Evolutionary conservation across 2,797 vertebrate genomes (phyloP).

Genomic region (Echiichthys vipera): DNA sequence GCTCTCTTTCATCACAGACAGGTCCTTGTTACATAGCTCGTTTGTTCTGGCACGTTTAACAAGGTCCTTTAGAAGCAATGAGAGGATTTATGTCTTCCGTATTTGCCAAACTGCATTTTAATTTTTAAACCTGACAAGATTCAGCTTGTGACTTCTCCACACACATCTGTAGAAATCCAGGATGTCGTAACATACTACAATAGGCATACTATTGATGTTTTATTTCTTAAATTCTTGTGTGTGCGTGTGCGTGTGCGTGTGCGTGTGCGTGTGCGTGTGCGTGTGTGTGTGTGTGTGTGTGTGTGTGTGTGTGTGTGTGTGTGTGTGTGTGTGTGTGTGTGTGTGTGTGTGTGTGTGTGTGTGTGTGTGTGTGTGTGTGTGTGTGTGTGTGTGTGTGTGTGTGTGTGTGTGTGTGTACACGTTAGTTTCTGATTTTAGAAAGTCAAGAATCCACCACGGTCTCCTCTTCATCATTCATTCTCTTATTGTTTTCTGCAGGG

Average conservation of each 20-base stretch:
- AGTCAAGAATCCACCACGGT: not conserved
- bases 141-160: constrained; percentile 34
- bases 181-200: constrained; percentile 38
- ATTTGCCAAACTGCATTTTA: constrained; percentile 46
- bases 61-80: constrained; percentile 8
- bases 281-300: not conserved
- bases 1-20: constrained; percentile 19
- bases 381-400: not conserved
- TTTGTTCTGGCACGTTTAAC: constrained; percentile 66
- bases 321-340: not conserved
- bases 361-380: not conserved
- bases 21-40: constrained; percentile 37
- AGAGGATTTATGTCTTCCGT: constrained; percentile 57
- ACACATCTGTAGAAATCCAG: constrained; percentile 24
- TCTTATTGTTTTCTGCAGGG: constrained; percentile 81
- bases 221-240: not conserved
- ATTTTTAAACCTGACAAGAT: constrained; percentile 60
- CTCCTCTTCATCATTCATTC: constrained; percentile 1
- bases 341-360: not conserved
- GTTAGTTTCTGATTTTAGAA: not conserved
- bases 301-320: not conserved
- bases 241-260: not conserved
- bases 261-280: no score
- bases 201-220: constrained; percentile 1
- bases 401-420: not conserved